Percentiles rank a stretch among this genome's conserved stretches.
phyloP scores from a whole-genome alignment of 2,113 vertebrate genomes.

The Machaerirhynchus nigripectus region DNA sequence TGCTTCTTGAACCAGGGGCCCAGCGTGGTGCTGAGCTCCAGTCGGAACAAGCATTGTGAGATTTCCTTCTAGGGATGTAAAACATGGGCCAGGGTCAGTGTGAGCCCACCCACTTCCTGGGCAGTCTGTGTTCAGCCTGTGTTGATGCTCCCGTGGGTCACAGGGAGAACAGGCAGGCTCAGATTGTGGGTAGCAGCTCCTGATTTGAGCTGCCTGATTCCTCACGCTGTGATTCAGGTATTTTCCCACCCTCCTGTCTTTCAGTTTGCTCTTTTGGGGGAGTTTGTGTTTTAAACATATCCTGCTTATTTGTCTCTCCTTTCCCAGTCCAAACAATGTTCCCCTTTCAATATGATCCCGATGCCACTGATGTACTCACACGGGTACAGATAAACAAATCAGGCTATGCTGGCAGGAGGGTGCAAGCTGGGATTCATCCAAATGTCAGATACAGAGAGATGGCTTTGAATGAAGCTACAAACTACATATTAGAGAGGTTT shows the following conservation, averaged over 20 bases:
- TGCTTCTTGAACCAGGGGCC: neutral
- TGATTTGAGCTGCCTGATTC: neutral
- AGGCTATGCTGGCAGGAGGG: neutral
- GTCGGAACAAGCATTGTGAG: neutral
- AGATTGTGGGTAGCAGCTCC: neutral
- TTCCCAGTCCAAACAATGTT: neutral
- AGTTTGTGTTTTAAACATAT: neutral
- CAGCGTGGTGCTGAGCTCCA: neutral
- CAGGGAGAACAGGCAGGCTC: neutral
- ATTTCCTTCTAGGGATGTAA: conserved; percentile 44
- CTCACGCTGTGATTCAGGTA: neutral
- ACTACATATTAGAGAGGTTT: neutral
- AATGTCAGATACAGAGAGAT: neutral
- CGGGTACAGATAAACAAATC: neutral
- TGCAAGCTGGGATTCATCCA: neutral
- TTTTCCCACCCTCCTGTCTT: conserved; percentile 3
- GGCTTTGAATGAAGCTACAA: neutral
- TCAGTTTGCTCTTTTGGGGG: neutral
- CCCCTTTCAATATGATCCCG: neutral
- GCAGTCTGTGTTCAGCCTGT: neutral
- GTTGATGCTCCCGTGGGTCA: neutral
- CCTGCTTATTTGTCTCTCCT: neutral
- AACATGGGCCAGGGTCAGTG: neutral
- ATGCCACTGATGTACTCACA: neutral
- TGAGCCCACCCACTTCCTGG: conserved; percentile 12